A percentile compares a stretch with the other conserved stretches of the same genome.
phyloP scores from a whole-genome alignment of 2,113 vertebrate genomes.

The Trinectes maculatus region DNA sequence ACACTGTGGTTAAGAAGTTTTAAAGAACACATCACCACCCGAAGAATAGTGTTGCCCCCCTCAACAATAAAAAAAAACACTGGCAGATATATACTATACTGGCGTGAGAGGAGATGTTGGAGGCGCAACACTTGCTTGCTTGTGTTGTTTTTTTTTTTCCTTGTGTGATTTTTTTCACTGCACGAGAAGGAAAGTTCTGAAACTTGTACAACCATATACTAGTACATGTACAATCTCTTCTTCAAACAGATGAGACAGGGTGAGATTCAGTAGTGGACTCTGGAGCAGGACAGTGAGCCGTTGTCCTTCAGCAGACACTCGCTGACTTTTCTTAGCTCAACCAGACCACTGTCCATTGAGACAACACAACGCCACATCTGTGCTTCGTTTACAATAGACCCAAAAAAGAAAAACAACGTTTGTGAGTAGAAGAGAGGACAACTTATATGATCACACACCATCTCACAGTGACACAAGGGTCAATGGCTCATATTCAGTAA shows the following conservation, averaged over 20 bases:
- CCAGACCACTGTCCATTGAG: constrained; percentile 27
- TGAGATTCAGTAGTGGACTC: background rate
- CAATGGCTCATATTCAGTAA: constrained; percentile 29
- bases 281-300: constrained; percentile 11
- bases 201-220: background rate
- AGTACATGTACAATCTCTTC: too few relatives aligned
- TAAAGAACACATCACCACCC: too few relatives aligned
- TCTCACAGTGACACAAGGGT: constrained; percentile 32
- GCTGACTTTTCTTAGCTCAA: constrained; percentile 22
- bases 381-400: constrained; percentile 43
- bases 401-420: constrained; percentile 24
- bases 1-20: too few relatives aligned
- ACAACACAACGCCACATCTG: constrained; percentile 41
- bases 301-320: constrained; percentile 29
- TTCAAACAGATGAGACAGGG: constrained; percentile 23
- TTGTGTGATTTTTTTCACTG: too few relatives aligned
- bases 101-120: too few relatives aligned
- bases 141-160: too few relatives aligned
- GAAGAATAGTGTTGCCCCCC: too few relatives aligned
- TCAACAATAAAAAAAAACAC: too few relatives aligned
- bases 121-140: too few relatives aligned
- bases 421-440: constrained; percentile 53
- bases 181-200: background rate
- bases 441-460: constrained; percentile 24
- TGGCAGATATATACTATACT: too few relatives aligned